Evolutionary conservation across 2,888 invertebrate species (phyloP).

Genomic region (Sipunculus nudus): DNA sequence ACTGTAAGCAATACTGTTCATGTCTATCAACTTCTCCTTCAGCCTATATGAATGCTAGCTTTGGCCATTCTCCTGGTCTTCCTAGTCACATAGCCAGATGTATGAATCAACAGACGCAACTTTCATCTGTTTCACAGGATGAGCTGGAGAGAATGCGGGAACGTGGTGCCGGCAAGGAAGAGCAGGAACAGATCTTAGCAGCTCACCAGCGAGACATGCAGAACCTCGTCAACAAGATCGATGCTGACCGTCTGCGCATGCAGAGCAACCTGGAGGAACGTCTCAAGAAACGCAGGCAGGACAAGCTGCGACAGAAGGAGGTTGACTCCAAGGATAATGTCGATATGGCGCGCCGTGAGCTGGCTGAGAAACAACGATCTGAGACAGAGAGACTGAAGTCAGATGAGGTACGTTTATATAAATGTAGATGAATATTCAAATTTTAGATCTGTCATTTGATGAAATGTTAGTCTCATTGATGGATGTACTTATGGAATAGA

Average conservation of each 20-base stretch:
- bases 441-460: neutral
- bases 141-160: conserved; percentile 52
- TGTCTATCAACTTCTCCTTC: no score
- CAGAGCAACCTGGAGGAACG: conserved; percentile 58
- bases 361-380: conserved; percentile 52
- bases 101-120: no score
- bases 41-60: no score
- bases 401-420: conserved; percentile 47
- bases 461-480: neutral
- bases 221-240: conserved; percentile 56
- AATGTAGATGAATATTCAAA: neutral
- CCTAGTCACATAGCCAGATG: no score
- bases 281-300: conserved; percentile 52
- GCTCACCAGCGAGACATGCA: conserved; percentile 57
- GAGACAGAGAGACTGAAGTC: conserved; percentile 54
- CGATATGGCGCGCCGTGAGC: conserved; percentile 47
- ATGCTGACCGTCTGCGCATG: conserved; percentile 59
- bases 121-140: conserved; percentile 47
- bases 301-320: conserved; percentile 51
- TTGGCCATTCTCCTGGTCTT: no score
- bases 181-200: conserved; percentile 52
- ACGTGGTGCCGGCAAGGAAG: conserved; percentile 54
- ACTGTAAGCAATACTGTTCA: no score
- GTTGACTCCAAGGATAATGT: conserved; percentile 44
- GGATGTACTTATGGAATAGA: neutral